These are phyloP conservation scores for Solenopsis fugax DNA, from an alignment of 1,140 invertebrate species.

Conservation along the genomic window DNA sequence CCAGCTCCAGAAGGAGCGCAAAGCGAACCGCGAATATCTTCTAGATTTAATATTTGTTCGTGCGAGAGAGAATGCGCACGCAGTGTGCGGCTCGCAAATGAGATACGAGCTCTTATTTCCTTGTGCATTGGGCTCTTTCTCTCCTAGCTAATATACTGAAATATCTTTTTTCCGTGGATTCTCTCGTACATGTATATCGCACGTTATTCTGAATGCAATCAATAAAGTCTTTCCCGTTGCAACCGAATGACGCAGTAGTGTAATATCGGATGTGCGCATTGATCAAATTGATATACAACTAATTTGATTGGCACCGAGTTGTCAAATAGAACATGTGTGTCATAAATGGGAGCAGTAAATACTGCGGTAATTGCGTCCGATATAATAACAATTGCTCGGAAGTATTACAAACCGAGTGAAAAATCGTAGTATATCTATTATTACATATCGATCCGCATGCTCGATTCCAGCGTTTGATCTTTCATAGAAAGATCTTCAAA, in stretches of 20 bases:
- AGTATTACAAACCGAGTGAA: not conserved
- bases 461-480: not conserved
- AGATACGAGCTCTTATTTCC: constrained; percentile 36
- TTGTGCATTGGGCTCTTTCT: not conserved
- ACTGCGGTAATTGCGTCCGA: constrained; percentile 9
- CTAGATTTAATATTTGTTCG: constrained; percentile 77
- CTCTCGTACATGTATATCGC: not conserved
- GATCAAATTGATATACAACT: constrained; percentile 38
- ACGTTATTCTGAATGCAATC: constrained; percentile 9
- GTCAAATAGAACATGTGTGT: constrained; percentile 29
- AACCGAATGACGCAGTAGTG: not conserved
- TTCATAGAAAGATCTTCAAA: not conserved
- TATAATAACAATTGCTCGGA: constrained; percentile 13
- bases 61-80: constrained; percentile 56
- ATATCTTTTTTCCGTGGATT: not conserved
- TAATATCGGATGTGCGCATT: constrained; percentile 14
- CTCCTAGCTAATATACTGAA: not conserved
- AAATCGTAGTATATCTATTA: not conserved
- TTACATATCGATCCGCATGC: not conserved
- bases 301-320: constrained; percentile 25
- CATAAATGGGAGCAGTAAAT: constrained; percentile 31
- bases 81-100: constrained; percentile 23
- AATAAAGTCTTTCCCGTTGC: not conserved
- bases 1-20: constrained; percentile 5
- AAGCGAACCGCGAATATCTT: constrained; percentile 39